Conservation (phyloP, 2,797 vertebrate species). For the Phrynocephalus vlangalii region DNA sequence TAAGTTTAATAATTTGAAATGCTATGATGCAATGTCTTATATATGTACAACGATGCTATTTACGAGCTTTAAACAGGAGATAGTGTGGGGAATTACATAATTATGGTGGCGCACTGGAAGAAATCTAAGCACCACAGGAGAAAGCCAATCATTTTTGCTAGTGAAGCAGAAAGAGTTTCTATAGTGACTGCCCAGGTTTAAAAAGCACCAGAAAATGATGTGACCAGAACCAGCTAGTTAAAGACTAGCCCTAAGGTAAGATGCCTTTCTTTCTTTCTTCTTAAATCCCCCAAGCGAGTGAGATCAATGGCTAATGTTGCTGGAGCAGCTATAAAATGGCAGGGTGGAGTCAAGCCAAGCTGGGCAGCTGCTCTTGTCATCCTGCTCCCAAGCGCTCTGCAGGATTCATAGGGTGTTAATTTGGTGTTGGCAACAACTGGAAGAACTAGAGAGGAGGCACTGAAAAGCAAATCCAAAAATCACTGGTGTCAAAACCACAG, state of each 20-base stretch:
- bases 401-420: background rate
- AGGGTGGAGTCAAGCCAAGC: background rate
- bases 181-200: background rate
- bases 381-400: background rate
- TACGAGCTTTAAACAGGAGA: background rate
- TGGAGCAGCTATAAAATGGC: background rate
- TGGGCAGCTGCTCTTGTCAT: background rate
- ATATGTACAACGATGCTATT: background rate
- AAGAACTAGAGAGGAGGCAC: background rate
- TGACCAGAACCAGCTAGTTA: background rate
- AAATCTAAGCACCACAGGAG: background rate
- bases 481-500: background rate
- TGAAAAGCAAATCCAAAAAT: background rate
- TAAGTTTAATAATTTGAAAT: background rate
- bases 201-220: background rate
- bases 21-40: background rate
- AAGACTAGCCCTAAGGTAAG: background rate
- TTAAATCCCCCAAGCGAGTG: background rate
- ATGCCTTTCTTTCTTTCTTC: constrained; percentile 8
- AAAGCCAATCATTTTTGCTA: too few relatives aligned
- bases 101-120: background rate
- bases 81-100: background rate
- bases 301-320: background rate
- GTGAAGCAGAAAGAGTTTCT: background rate
- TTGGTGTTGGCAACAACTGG: background rate